A percentile compares a stretch with the other conserved stretches of the same genome.
Evolutionary conservation across 2,888 invertebrate species (phyloP).

Genomic region (Chrysopilus asiliformis): DNA sequence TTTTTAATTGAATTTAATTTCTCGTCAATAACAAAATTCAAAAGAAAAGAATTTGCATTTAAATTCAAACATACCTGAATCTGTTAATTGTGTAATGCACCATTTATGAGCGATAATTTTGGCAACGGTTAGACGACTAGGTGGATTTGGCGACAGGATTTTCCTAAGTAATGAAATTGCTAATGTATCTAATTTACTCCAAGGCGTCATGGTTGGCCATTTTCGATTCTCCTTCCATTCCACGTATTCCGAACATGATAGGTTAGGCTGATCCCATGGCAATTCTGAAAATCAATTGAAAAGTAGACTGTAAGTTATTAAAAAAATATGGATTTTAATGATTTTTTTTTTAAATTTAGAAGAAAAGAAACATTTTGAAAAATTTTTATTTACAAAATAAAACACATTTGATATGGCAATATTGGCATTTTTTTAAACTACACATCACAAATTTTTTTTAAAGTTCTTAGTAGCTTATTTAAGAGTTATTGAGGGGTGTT

Average conservation of each 20-base stretch:
- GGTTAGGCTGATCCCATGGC: slow-evolving; percentile 83
- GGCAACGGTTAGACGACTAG: slow-evolving; percentile 48
- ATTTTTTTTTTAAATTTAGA: too few species aligned
- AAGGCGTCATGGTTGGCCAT: slow-evolving; percentile 54
- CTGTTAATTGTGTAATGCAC: slow-evolving; percentile 40
- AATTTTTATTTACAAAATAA: too few species aligned
- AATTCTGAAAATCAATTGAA: slow-evolving; percentile 49
- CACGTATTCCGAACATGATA: slow-evolving; percentile 54
- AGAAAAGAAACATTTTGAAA: too few species aligned
- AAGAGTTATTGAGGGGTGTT: too few species aligned
- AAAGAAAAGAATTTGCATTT: slow-evolving; percentile 3
- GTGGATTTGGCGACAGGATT: slow-evolving; percentile 55
- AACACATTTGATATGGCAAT: too few species aligned
- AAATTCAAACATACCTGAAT: slow-evolving; percentile 35
- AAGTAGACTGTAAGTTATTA: slow-evolving; percentile 1
- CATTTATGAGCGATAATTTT: slow-evolving; percentile 66
- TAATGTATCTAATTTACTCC: slow-evolving; percentile 65
- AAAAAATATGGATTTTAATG: too few species aligned
- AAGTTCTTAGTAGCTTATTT: too few species aligned
- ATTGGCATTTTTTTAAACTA: too few species aligned
- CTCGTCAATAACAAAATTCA: background rate
- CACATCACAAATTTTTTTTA: too few species aligned
- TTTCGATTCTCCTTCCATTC: slow-evolving; percentile 57
- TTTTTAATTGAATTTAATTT: too few species aligned
- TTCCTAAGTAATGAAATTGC: slow-evolving; percentile 63